These are phyloP conservation scores for Nipponia nippon DNA, from an alignment of 2,113 vertebrate species.

Conservation along the genomic window DNA sequence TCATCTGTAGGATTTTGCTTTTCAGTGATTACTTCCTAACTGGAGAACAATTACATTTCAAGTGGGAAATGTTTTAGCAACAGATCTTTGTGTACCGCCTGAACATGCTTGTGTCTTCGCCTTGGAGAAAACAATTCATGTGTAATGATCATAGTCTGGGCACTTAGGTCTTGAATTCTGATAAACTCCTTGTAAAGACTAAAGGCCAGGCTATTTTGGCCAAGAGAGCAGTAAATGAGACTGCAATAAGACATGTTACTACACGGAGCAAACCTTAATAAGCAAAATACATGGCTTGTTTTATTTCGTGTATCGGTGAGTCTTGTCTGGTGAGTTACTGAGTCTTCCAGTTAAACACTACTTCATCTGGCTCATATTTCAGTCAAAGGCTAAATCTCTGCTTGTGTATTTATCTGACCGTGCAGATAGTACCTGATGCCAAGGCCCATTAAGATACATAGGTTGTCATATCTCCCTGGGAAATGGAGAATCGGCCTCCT, in stretches of 20 bases:
- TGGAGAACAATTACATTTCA: neutral
- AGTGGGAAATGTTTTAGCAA: conserved; percentile 21
- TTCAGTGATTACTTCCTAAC: conserved; percentile 21
- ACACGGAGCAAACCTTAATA: neutral
- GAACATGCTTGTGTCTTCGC: neutral
- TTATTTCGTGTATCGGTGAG: neutral
- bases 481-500: neutral
- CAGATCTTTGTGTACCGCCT: neutral
- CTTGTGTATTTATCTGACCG: neutral
- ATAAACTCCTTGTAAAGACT: neutral
- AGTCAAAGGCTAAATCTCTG: neutral
- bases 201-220: neutral
- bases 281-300: neutral
- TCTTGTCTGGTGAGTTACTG: neutral
- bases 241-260: neutral
- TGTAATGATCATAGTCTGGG: neutral
- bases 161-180: neutral
- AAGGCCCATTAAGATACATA: neutral
- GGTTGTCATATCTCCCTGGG: neutral
- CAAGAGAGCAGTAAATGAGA: neutral
- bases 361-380: neutral
- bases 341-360: neutral
- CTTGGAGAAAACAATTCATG: neutral
- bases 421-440: neutral
- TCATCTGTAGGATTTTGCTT: conserved; percentile 16